Evolutionary conservation across 2,888 invertebrate genomes (phyloP).

Genomic region (Platycnemis pennipes): DNA sequence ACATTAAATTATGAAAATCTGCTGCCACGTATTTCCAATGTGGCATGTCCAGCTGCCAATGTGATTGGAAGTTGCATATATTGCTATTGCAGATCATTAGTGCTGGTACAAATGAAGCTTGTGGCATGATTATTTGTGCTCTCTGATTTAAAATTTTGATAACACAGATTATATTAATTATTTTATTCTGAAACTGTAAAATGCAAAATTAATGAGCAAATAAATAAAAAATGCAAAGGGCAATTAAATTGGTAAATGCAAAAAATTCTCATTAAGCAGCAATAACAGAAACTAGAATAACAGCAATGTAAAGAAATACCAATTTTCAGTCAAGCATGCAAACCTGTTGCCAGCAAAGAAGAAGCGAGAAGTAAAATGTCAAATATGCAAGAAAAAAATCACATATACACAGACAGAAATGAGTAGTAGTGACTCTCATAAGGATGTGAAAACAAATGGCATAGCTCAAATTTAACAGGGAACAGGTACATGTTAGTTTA

Average conservation of each 20-base stretch:
- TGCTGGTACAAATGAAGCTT: neutral
- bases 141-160: neutral
- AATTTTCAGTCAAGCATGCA: neutral
- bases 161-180: neutral
- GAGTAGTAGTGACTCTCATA: neutral
- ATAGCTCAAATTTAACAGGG: neutral
- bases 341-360: neutral
- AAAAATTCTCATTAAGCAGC: conserved; percentile 24
- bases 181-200: neutral
- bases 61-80: neutral
- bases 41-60: conserved; percentile 17
- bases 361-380: neutral
- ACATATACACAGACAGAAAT: neutral
- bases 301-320: neutral
- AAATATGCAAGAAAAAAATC: neutral
- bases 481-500: neutral
- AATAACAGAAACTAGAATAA: neutral
- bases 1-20: neutral
- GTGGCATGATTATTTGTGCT: neutral
- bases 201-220: conserved; percentile 28
- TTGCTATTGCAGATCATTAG: conserved; percentile 12
- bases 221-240: conserved; percentile 49
- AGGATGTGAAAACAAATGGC: neutral
- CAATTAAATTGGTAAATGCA: conserved; percentile 47
- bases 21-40: neutral